Conservation (phyloP, 1,140 invertebrate species). For the Bicyclus anynana region DNA sequence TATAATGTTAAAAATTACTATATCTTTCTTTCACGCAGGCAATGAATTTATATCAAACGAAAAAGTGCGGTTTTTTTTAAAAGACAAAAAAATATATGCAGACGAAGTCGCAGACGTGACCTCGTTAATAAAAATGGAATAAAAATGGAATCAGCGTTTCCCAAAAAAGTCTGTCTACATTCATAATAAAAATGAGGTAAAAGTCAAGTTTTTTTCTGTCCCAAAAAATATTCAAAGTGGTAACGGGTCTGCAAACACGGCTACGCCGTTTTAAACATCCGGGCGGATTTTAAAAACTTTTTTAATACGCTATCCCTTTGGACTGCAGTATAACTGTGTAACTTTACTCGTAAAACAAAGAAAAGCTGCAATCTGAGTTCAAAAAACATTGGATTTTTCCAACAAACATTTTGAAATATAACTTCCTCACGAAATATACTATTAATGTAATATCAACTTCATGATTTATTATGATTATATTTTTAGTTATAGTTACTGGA, state of each 20-base stretch:
- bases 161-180: background rate
- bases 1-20: no score
- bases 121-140: no score
- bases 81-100: no score
- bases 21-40: no score
- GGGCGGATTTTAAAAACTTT: slow-evolving; percentile 12
- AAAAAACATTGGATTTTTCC: background rate
- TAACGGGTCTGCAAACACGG: background rate
- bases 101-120: no score
- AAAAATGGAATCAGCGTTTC: background rate
- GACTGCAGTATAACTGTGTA: slow-evolving; percentile 12
- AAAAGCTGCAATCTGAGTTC: slow-evolving; percentile 9
- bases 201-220: background rate
- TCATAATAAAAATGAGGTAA: background rate
- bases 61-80: no score
- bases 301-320: slow-evolving; percentile 9
- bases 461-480: no score
- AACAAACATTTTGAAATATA: background rate
- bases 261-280: slow-evolving; percentile 8
- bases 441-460: no score
- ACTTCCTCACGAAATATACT: background rate
- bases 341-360: slow-evolving; percentile 21
- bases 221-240: slow-evolving; percentile 1
- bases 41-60: no score
- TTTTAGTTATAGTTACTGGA: no score